Evolutionary conservation across 2,888 invertebrate genomes (phyloP).

Genomic region (Operophtera brumata): DNA sequence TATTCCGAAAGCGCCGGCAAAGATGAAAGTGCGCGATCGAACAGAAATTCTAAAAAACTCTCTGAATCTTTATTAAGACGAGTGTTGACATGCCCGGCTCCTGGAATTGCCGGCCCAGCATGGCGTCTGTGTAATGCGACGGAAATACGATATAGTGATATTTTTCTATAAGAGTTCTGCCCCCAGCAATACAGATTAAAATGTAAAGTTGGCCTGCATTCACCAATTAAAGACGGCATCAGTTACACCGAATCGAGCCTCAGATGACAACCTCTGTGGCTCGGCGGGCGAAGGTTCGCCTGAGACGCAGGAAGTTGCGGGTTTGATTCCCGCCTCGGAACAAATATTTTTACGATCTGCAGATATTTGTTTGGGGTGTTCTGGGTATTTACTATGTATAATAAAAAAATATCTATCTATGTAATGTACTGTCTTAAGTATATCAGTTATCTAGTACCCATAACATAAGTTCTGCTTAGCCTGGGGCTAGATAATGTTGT

Average conservation of each 20-base stretch:
- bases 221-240: constrained; percentile 23
- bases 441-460: too few relatives aligned
- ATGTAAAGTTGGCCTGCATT: constrained; percentile 30
- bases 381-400: too few relatives aligned
- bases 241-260: constrained; percentile 26
- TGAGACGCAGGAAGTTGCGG: too few relatives aligned
- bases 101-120: constrained; percentile 27
- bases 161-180: constrained; percentile 30
- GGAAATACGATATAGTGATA: constrained; percentile 32
- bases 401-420: too few relatives aligned
- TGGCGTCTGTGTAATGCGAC: constrained; percentile 26
- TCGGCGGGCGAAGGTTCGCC: too few relatives aligned
- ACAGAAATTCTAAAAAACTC: constrained; percentile 7
- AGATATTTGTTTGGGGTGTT: too few relatives aligned
- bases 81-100: constrained; percentile 20
- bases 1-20: neutral
- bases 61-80: constrained; percentile 13
- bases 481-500: too few relatives aligned
- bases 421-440: too few relatives aligned
- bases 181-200: constrained; percentile 33
- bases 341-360: too few relatives aligned
- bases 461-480: too few relatives aligned
- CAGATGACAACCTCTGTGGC: neutral
- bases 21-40: constrained; percentile 15
- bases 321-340: too few relatives aligned